A percentile compares a stretch with the other conserved stretches of the same genome.
These are phyloP conservation scores for Exocentrus adspersus DNA, from an alignment of 2,888 invertebrate genomes.

Conservation along the genomic window DNA sequence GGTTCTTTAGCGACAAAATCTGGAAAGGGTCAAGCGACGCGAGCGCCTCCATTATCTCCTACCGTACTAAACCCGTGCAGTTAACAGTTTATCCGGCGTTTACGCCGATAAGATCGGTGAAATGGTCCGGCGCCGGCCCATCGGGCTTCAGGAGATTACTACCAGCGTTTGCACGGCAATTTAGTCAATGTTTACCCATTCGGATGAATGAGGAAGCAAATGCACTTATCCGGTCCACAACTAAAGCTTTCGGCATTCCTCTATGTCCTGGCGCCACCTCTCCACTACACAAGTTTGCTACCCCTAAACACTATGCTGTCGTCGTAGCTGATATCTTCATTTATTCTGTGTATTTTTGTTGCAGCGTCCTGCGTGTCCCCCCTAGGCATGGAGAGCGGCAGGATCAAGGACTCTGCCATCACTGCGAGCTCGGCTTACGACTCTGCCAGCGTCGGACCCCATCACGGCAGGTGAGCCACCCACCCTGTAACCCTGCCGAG, in stretches of 20 bases:
- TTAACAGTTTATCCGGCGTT: conserved; percentile 57
- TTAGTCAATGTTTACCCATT: conserved; percentile 25
- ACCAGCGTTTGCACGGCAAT: conserved; percentile 18
- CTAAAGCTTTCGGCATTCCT: no score
- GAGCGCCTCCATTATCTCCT: conserved; percentile 44
- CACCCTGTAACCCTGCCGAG: conserved; percentile 1
- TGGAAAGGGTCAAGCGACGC: not conserved
- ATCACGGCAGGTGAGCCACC: conserved; percentile 77
- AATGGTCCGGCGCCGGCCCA: no score
- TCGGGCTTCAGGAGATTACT: conserved; percentile 42
- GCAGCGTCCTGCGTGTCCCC: conserved; percentile 76
- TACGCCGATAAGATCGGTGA: conserved; percentile 58
- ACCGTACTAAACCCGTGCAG: conserved; percentile 55
- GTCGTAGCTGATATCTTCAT: no score
- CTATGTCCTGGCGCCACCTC: no score
- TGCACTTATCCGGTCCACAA: no score
- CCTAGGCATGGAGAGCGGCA: conserved; percentile 84
- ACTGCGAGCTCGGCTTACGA: conserved; percentile 86
- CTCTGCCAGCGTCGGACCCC: conserved; percentile 82
- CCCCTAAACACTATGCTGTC: no score
- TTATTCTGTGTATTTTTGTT: no score
- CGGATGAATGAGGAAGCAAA: no score
- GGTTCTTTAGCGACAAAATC: not conserved
- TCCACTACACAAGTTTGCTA: no score
- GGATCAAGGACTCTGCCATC: conserved; percentile 80